Conservation (phyloP, 2,888 invertebrate species). For the Aleiodes leptofemur region DNA sequence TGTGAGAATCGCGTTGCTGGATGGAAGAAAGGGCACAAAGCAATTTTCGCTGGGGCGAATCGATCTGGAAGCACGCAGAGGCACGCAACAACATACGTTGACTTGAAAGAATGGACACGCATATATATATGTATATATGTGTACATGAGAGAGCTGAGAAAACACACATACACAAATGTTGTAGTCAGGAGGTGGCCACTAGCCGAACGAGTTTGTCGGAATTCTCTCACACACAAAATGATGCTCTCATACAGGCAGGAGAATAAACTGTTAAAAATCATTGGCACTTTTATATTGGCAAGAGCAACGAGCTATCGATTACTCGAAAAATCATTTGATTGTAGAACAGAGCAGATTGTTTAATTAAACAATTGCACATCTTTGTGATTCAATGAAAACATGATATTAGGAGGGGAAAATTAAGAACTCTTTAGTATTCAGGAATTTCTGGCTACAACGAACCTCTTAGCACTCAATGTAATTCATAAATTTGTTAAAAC, state of each 20-base stretch:
- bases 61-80: slow-evolving; percentile 53
- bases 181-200: slow-evolving; percentile 39
- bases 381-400: too few species aligned
- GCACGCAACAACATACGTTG: slow-evolving; percentile 14
- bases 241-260: not conserved
- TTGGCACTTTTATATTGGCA: too few species aligned
- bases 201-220: slow-evolving; percentile 52
- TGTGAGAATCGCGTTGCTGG: slow-evolving; percentile 35
- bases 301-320: too few species aligned
- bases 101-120: slow-evolving; percentile 24
- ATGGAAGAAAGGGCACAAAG: slow-evolving; percentile 23
- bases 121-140: not conserved
- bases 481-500: too few species aligned
- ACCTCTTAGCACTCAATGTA: too few species aligned
- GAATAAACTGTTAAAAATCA: too few species aligned
- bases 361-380: too few species aligned
- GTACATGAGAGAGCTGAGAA: slow-evolving; percentile 14
- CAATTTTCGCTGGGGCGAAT: slow-evolving; percentile 53
- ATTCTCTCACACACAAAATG: slow-evolving; percentile 3
- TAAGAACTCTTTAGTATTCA: too few species aligned
- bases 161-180: slow-evolving; percentile 10
- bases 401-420: too few species aligned
- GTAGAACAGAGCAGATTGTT: too few species aligned
- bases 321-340: too few species aligned
- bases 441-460: too few species aligned